Evolutionary conservation across 2,888 invertebrate genomes (phyloP), one percentile per base, ranked within the genome.

Genomic region (Oxytorus armatus): DNA sequence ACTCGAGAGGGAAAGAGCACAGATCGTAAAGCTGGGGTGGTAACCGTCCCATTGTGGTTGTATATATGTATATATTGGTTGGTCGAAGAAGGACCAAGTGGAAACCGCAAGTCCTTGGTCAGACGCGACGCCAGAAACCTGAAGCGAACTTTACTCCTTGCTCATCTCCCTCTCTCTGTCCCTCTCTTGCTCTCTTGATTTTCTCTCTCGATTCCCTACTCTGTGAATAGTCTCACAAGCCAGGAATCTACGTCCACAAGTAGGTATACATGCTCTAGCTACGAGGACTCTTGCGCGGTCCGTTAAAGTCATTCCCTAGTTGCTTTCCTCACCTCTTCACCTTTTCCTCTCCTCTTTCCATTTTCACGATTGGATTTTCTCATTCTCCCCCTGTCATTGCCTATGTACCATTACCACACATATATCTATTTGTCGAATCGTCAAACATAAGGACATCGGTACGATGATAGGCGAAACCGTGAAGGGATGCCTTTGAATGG

Each of bases 61-160:
- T 21, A 29, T 23, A n/a, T 23, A 63, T 10, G 29, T 29, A 63
- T 47, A 44, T 42, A 11, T 63, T 47, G 16, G 4, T 29, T 2
- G 25, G 21, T n/a, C 21, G n/a, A 51, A 36, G 51, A 36, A 57
- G 73, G 61, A 66, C 77, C 21, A 53, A 78, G 77, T 61, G 23
- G 77, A 68, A 61, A 73, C 77, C 77, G 29, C 77, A 78, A 53
- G 77, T 77, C 44, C 23, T 25, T 36, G 73, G 77, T 78, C 73
- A 59, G 65, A 73, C 51, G 59, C 57, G 65, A 55, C 47, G 42
- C 18, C 55, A 36, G 47, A 16, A 61, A 11, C 63, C n/a, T n/a
- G 63, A 55, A 47, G 23, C 51, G 8, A 33, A 44, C 51, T 51
- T 51, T 53, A 44, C 42, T 18, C 47, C 65, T 65, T 42, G 29